A percentile compares a stretch with the other conserved stretches of the same genome.
phyloP scores from a whole-genome alignment of 2,113 vertebrate species.

The Falco punctatus region DNA sequence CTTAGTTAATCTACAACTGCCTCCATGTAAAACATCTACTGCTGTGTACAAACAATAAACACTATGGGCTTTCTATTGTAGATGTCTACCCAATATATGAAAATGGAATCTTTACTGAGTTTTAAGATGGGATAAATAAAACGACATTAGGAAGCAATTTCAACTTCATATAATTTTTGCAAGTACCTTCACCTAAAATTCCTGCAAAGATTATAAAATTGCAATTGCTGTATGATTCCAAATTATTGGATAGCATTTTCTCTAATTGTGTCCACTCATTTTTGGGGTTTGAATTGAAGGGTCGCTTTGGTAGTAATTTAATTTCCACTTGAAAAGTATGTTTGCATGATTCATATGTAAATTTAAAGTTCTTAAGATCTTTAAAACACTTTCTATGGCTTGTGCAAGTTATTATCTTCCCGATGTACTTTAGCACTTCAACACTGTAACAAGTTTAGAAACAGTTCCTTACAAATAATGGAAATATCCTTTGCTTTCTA shows the following conservation, averaged over 20 bases:
- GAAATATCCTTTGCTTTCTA: neutral
- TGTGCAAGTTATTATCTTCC: neutral
- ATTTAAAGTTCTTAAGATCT: neutral
- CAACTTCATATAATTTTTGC: neutral
- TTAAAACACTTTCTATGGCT: neutral
- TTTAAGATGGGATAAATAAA: neutral
- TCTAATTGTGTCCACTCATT: neutral
- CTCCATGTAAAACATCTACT: neutral
- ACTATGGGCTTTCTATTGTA: neutral
- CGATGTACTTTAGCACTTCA: neutral
- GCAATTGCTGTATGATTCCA: neutral
- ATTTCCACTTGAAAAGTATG: neutral
- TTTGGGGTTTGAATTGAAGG: neutral
- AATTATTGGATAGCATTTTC: neutral
- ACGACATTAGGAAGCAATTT: neutral
- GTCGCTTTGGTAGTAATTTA: neutral
- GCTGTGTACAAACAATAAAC: neutral
- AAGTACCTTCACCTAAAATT: neutral
- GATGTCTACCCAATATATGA: neutral
- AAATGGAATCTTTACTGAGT: neutral
- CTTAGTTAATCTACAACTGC: neutral
- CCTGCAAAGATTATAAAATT: neutral
- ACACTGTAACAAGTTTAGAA: neutral
- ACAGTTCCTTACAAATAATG: neutral
- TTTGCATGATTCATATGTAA: neutral